Evolutionary conservation across 1,140 invertebrate species (phyloP).

Genomic region (Macrostomum lignano): DNA sequence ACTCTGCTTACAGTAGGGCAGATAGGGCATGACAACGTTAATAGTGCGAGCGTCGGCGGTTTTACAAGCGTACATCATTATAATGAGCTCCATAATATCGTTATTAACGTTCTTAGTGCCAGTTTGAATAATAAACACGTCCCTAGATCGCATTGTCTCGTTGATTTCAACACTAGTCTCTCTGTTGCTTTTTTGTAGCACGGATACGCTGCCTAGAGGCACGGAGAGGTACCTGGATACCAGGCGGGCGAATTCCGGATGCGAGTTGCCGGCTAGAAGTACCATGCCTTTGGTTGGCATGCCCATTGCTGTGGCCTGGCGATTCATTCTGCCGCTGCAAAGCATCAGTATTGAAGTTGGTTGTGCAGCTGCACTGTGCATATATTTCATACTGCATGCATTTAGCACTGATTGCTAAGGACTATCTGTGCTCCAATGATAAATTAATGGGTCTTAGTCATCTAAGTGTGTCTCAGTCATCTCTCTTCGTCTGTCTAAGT

Average conservation of each 20-base stretch:
- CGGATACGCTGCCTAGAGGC: neutral
- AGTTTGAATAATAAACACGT: slow-evolving; percentile 82
- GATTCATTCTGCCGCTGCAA: too few relatives aligned
- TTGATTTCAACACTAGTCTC: slow-evolving; percentile 2
- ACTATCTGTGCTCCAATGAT: too few relatives aligned
- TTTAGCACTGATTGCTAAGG: too few relatives aligned
- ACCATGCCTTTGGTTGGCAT: neutral
- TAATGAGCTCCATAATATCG: slow-evolving; percentile 90
- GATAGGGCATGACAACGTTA: slow-evolving; percentile 83
- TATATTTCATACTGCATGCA: too few relatives aligned
- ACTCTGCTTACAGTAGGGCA: slow-evolving; percentile 93
- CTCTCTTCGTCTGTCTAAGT: too few relatives aligned
- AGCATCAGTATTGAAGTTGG: too few relatives aligned
- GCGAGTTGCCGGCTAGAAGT: slow-evolving; percentile 68
- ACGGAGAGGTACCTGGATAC: slow-evolving; percentile 43
- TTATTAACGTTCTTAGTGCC: slow-evolving; percentile 90
- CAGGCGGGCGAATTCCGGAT: slow-evolving; percentile 61
- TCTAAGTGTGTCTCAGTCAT: too few relatives aligned
- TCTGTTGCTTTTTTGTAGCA: neutral
- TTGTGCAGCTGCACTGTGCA: too few relatives aligned
- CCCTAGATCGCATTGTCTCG: slow-evolving; percentile 2
- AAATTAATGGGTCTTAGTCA: too few relatives aligned
- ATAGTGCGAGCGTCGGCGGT: slow-evolving; percentile 85
- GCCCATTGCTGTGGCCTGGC: too few relatives aligned
- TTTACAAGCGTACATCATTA: slow-evolving; percentile 95